phyloP scores from a whole-genome alignment of 1,140 invertebrate species.

The Drosophila mauritiana region DNA sequence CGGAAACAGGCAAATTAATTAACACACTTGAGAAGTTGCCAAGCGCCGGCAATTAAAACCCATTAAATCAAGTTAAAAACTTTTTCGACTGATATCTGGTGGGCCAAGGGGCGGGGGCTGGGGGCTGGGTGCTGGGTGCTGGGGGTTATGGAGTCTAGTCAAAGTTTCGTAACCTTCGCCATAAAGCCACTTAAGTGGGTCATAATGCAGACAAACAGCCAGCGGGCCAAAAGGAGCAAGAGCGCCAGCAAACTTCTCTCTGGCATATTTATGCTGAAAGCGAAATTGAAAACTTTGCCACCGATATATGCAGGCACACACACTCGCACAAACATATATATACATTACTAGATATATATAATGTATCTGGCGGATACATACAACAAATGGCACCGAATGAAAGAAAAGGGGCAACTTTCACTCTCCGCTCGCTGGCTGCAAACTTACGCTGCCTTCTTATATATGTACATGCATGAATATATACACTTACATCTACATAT shows the following conservation, averaged over 20 bases:
- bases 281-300: conserved; percentile 80
- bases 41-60: conserved; percentile 75
- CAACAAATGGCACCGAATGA: conserved; percentile 37
- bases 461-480: conserved; percentile 16
- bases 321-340: neutral
- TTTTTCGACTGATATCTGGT: conserved; percentile 50
- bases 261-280: conserved; percentile 79
- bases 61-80: conserved; percentile 82
- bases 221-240: conserved; percentile 30
- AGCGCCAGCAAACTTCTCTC: conserved; percentile 49
- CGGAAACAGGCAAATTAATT: conserved; percentile 62
- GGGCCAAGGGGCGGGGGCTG: neutral
- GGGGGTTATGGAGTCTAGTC: conserved; percentile 15
- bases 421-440: conserved; percentile 54
- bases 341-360: conserved; percentile 16
- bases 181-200: conserved; percentile 84
- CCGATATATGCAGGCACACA: conserved; percentile 54
- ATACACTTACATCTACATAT: neutral
- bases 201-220: conserved; percentile 70
- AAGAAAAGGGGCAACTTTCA: conserved; percentile 64
- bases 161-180: conserved; percentile 81
- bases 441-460: conserved; percentile 60
- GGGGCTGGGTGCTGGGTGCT: neutral
- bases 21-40: conserved; percentile 72
- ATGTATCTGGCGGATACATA: conserved; percentile 35